Evolutionary conservation across 1,140 invertebrate species (phyloP), one percentile per base, ranked within the genome.

Genomic region (Nilaparvata lugens): DNA sequence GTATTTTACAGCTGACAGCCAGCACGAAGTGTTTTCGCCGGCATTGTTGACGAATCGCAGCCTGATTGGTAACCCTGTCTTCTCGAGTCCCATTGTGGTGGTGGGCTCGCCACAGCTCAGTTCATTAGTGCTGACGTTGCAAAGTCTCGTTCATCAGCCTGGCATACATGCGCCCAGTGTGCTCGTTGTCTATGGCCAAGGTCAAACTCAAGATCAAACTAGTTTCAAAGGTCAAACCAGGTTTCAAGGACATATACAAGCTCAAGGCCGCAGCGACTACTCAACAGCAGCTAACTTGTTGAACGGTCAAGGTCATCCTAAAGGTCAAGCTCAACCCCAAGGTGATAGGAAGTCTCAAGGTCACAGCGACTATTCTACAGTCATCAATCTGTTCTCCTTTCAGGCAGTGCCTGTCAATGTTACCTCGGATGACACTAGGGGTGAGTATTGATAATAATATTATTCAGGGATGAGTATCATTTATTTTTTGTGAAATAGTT

Each of bases 71-170:
- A 75, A 74, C 67, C 61, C 68, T 40, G 73, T 78, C 21, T 79
- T 73, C 62, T 68, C 70, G n/a, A 72, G 71, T 14, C 78, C 78
- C 9, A 69, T 79, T 35, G 64, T 78, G 38, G 70, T 80, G 7
- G 68, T 80, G 19, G 73, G 73, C 62, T 73, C 75, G 23, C 52
- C 70, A 38, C 72, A 73, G 38, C 70, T 74, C 38, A 71, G 73
- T 52, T 72, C 72, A 38, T 63, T 79, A 18, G 70, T 73, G 7
- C 68, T 77, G 55, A 76, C 76, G 35, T 62, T 80, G 25, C 74
- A 79, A 66, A 78, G 77, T 11, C 60, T 78, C 16, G 66, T 79
- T 25, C 72, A 76, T 66, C 77, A 79, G 60, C 76, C 78, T 21
- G 78, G 78, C 14, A 69, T 80, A 16, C 71, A 75, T 28, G 69